Evolutionary conservation across 2,113 vertebrate genomes (phyloP).

Genomic region (Alligator mississippiensis): DNA sequence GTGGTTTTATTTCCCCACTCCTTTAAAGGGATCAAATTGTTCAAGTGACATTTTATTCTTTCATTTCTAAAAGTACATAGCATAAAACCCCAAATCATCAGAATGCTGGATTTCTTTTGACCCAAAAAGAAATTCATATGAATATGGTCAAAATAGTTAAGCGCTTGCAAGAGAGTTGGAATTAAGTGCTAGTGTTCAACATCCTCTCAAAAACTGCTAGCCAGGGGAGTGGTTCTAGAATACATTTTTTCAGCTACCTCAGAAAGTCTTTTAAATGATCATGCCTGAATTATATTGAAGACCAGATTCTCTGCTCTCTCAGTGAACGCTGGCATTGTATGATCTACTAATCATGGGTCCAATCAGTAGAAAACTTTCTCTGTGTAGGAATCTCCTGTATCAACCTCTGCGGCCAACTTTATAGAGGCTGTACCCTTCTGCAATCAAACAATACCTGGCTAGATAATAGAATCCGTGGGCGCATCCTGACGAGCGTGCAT

Average conservation of each 20-base stretch:
- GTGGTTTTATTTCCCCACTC: not conserved
- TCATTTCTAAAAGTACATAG: not conserved
- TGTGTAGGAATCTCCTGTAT: conserved; percentile 40
- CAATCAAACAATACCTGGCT: conserved; percentile 10
- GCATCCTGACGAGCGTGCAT: no score
- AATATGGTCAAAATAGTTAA: not conserved
- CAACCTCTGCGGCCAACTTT: conserved; percentile 16
- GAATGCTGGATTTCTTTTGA: conserved; percentile 30
- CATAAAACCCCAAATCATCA: not conserved
- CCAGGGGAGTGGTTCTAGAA: not conserved
- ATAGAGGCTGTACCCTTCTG: conserved; percentile 5
- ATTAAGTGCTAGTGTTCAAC: conserved; percentile 57
- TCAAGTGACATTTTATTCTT: conserved; percentile 28
- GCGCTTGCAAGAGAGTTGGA: not conserved
- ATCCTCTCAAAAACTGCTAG: conserved; percentile 43
- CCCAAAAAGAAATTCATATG: conserved; percentile 33
- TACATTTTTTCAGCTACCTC: conserved; percentile 53
- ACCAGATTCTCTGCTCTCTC: not conserved
- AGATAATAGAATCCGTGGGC: no score
- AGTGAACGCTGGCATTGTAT: not conserved
- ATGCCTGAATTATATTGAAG: conserved; percentile 46
- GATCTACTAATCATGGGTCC: conserved; percentile 46
- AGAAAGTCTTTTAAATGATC: conserved; percentile 57
- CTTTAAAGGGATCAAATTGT: conserved; percentile 52
- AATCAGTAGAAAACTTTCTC: conserved; percentile 43